phyloP scores from a whole-genome alignment of 2,113 vertebrate species.

The Misgurnus mizolepis region DNA sequence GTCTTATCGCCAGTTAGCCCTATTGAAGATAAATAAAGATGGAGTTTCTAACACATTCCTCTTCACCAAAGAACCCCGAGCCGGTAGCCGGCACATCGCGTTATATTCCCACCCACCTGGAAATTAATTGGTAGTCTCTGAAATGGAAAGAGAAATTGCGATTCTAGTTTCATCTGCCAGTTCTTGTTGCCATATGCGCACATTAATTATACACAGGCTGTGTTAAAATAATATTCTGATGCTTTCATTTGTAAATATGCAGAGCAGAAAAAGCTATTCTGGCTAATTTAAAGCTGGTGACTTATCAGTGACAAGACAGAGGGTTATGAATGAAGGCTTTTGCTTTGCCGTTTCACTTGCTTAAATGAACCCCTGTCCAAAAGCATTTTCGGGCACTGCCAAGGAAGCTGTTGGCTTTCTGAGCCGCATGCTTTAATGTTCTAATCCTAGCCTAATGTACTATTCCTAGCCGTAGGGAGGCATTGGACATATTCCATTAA shows the following conservation, averaged over 20 bases:
- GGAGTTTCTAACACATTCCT: slow-evolving; percentile 27
- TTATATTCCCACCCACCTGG: slow-evolving; percentile 43
- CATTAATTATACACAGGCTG: slow-evolving; percentile 5
- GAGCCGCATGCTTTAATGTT: background rate
- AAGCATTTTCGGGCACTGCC: background rate
- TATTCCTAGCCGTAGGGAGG: background rate
- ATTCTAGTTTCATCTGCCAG: slow-evolving; percentile 28
- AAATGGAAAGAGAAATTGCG: slow-evolving; percentile 16
- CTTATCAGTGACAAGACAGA: slow-evolving; percentile 15
- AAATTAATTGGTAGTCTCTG: slow-evolving; percentile 37
- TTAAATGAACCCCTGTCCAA: background rate
- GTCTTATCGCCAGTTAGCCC: slow-evolving; percentile 2
- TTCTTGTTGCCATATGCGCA: slow-evolving; percentile 21
- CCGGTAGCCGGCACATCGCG: background rate
- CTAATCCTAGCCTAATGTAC: too few relatives aligned
- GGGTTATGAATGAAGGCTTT: background rate
- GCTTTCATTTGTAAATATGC: background rate
- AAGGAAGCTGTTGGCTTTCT: background rate
- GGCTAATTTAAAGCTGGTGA: background rate
- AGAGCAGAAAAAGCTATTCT: background rate
- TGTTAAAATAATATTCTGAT: slow-evolving; percentile 18
- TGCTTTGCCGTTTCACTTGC: background rate
- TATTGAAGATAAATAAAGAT: slow-evolving; percentile 14
- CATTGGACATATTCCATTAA: background rate
- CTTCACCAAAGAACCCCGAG: slow-evolving; percentile 9